These are phyloP conservation scores for Rhopalosiphum maidis DNA, from an alignment of 1,140 invertebrate genomes.

Conservation along the genomic window DNA sequence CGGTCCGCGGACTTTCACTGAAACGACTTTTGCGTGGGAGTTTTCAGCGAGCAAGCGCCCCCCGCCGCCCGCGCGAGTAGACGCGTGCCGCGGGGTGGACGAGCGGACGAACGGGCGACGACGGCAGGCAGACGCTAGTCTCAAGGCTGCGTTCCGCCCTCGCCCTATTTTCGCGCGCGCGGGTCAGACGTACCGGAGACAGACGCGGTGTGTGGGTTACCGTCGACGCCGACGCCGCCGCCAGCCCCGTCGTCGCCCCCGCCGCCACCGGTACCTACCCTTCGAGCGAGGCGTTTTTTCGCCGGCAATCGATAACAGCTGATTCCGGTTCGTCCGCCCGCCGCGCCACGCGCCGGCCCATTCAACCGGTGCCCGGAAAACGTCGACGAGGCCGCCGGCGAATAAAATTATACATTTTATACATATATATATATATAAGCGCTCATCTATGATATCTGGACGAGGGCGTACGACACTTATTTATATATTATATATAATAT, in stretches of 20 bases:
- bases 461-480: not conserved
- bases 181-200: constrained; percentile 27
- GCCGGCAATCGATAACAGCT: constrained; percentile 57
- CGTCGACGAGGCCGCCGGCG: not conserved
- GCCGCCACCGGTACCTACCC: not conserved
- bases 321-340: not conserved
- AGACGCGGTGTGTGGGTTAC: not conserved
- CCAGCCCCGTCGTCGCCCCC: not conserved
- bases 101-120: not conserved
- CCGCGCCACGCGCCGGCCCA: constrained; percentile 13
- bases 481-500: not conserved
- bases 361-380: constrained; percentile 56
- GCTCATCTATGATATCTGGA: not conserved
- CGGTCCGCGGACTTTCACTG: constrained; percentile 25
- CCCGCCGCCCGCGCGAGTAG: not conserved
- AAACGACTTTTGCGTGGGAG: constrained; percentile 34
- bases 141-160: constrained; percentile 54
- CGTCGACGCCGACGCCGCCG: not conserved
- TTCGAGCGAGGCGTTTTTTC: not conserved
- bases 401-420: not conserved
- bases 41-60: not conserved
- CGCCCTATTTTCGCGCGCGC: constrained; percentile 45
- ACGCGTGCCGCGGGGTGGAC: not conserved
- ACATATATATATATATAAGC: not conserved
- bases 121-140: constrained; percentile 52